Percentiles rank a stretch among this genome's conserved stretches.
Evolutionary conservation across 2,113 vertebrate species (phyloP).

Genomic region (Sakesphorus luctuosus): DNA sequence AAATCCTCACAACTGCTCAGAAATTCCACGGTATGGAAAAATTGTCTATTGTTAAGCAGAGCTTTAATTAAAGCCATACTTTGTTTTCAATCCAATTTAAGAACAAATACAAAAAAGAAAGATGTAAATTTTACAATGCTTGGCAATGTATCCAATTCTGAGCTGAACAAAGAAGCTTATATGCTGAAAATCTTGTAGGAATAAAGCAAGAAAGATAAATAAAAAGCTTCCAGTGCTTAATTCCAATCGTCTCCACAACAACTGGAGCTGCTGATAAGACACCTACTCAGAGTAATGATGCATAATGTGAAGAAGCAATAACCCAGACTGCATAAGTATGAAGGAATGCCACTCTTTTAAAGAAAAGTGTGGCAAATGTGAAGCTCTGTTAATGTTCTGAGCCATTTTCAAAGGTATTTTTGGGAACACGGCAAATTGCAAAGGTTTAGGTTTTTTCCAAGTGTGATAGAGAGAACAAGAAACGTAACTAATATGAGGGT

Average conservation of each 20-base stretch:
- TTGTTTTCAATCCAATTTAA: slow-evolving; percentile 80
- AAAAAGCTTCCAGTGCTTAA: slow-evolving; percentile 80
- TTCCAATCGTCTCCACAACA: slow-evolving; percentile 78
- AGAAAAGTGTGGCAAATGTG: slow-evolving; percentile 66
- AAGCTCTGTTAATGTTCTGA: slow-evolving; percentile 65
- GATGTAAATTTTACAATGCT: slow-evolving; percentile 76
- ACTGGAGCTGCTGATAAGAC: slow-evolving; percentile 81
- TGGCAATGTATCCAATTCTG: slow-evolving; percentile 74
- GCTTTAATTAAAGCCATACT: slow-evolving; percentile 76
- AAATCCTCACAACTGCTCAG: slow-evolving; percentile 55
- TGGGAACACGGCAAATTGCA: slow-evolving; percentile 49
- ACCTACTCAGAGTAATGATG: slow-evolving; percentile 79
- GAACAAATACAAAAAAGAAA: slow-evolving; percentile 74
- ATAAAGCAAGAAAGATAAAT: slow-evolving; percentile 80
- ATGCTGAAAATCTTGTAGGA: slow-evolving; percentile 78
- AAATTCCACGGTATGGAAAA: slow-evolving; percentile 30
- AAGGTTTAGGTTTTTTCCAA: slow-evolving; percentile 40
- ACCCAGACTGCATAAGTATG: slow-evolving; percentile 63
- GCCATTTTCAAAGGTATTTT: slow-evolving; percentile 70
- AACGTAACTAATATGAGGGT: slow-evolving; percentile 41
- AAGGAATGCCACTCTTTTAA: slow-evolving; percentile 72
- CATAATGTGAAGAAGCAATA: slow-evolving; percentile 77
- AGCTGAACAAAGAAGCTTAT: slow-evolving; percentile 79
- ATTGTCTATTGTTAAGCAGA: slow-evolving; percentile 47
- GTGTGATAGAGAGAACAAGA: slow-evolving; percentile 24